phyloP scores from a whole-genome alignment of 2,113 vertebrate species.

The Marmota flaviventris region DNA sequence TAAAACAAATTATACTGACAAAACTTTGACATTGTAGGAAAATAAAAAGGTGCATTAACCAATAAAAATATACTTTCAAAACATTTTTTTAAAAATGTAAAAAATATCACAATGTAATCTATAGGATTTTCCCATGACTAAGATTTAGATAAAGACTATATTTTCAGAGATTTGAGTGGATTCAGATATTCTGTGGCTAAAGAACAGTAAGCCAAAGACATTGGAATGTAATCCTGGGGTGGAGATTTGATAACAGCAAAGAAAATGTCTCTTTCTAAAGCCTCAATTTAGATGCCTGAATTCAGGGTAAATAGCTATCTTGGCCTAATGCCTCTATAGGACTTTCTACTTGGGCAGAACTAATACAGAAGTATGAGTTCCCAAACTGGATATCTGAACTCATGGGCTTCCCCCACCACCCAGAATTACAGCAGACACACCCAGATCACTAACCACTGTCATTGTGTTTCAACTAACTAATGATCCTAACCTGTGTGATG shows the following conservation, averaged over 20 bases:
- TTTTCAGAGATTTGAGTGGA: background rate
- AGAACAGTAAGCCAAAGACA: background rate
- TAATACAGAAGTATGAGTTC: background rate
- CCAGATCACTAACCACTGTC: background rate
- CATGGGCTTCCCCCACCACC: background rate
- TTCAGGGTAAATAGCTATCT: background rate
- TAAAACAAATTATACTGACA: background rate
- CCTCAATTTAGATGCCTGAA: background rate
- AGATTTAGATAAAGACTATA: background rate
- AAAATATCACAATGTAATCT: background rate
- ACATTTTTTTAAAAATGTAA: background rate
- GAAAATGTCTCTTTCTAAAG: background rate
- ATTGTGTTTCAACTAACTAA: background rate
- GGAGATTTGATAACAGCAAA: background rate
- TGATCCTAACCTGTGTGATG: background rate
- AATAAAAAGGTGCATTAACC: background rate
- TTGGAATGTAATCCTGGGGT: background rate
- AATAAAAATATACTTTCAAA: slow-evolving; percentile 9
- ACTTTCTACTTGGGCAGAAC: background rate
- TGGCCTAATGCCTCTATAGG: no score
- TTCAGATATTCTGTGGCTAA: background rate
- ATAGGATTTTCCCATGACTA: background rate
- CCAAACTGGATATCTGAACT: background rate
- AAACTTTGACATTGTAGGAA: background rate
- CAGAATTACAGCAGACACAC: background rate